Base-by-base conservation (phyloP, 2,797 vertebrate genomes). In the Nyctibius grandis region DNA sequence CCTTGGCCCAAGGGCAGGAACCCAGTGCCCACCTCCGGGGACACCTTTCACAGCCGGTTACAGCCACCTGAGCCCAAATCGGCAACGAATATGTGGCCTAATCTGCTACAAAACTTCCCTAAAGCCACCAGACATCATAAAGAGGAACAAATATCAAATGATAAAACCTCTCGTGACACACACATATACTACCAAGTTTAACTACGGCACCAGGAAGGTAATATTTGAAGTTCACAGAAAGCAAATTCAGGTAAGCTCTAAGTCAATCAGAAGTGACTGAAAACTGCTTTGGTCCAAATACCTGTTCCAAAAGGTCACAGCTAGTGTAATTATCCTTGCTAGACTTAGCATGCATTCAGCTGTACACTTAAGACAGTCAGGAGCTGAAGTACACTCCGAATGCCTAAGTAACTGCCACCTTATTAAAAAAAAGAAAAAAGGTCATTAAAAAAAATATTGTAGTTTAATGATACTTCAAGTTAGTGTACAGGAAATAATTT, bases 261-360 rank as follows among this genome's bases (percentile, higher is more conserved):
- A 97, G 95, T 97, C 97, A 98, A 98, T 96, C 97, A 97, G 88
- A 96, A 97, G 87, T 96, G 95, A 96, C 96, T 97, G 97, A 95
- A 97, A 97, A 91, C 78, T 44, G 19, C 95, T 96, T 95, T 90
- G 94, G 97, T 94, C 95, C 97, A 98, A 98, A 97, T 88, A 83
- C 23, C 3, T 91, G 91, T 86, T 98, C 96, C 93, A 68, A 98
- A 98, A 98, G 98, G 97, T 98, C 97, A 98, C 97, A 97, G 97
- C 93, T 97, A 95, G 93, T 97, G 88, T 83, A 97, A 97, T 97
- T 98, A 97, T 95, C 97, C 95, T 96, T 96, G 94, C 96, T 97
- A 97, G 96, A 92, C 96, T 96, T 93, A 89, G 88, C 93, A 93
- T 23, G 74, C 72, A 9, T 88, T 97, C 97, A 96, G 90, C 93